Evolutionary conservation across 2,113 vertebrate species (phyloP), one percentile per base, ranked within the genome.

Genomic region (Symphodus melops): DNA sequence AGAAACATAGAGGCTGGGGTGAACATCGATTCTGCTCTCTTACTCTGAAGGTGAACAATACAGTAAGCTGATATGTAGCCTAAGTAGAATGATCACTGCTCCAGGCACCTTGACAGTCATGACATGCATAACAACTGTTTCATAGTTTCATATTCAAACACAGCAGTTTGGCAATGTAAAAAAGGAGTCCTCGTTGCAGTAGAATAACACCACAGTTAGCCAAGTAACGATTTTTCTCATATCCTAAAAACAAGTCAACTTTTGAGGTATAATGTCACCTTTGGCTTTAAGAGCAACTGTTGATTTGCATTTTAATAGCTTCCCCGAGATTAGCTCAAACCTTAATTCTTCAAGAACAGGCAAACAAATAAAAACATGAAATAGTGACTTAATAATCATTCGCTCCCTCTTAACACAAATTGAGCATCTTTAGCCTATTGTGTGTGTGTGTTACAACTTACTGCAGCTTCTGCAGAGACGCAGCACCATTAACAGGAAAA

Each of bases 21-120:
- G 54, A 48, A 36, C 58, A 28, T 4, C 33, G 12, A 44, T 37
- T 28, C 19, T 62, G 36, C 44, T 75, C 59, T 56, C 72, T n/a
- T 66, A 41, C 65, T 72, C 62, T 78, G 61, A 71, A 59, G 23
- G 25, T 58, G 81, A 81, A 82, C 77, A 85, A 79, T 77, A 79
- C 11, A 65, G 72, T 67, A 81, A 81, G 68, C 9, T 74, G 85
- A 79, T 80, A 79, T 51, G 61, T 52, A 81, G 49, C 59, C 53
- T 5, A 20, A 36, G 81, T 9, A 71, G 41, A 75, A 44, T 48
- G 49, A 41, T 2, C 2, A 41, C 59, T 16, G 53, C 57, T 57
- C 36, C 20, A 1, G 73, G 73, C 54, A 25, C 53, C 53, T 13
- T 21, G 21, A 64, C 63, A 57, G 59, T 64, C 57, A 67, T 57